These are phyloP conservation scores for Phaenicophaeus curvirostris DNA, from an alignment of 2,797 vertebrate genomes.

Conservation along the genomic window DNA sequence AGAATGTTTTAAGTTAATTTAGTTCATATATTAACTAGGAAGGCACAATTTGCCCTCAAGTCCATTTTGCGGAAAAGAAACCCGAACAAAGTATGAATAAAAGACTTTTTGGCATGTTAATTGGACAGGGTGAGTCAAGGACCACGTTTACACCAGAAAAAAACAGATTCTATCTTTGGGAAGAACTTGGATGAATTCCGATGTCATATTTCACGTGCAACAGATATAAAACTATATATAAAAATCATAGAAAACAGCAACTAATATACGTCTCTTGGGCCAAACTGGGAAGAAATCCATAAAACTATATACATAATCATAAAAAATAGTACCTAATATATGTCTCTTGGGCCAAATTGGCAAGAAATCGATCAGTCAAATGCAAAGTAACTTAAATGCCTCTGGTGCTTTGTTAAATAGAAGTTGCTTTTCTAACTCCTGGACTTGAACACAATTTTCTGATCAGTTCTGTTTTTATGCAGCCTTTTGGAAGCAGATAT, in stretches of 20 bases:
- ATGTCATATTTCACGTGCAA: background rate
- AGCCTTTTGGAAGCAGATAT: background rate
- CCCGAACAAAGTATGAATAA: background rate
- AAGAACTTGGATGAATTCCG: background rate
- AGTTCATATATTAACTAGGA: background rate
- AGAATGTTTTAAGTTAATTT: background rate
- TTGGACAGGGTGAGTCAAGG: background rate
- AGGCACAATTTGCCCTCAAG: background rate
- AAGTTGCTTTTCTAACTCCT: background rate
- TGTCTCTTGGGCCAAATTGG: background rate
- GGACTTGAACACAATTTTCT: background rate
- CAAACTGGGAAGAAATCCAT: background rate
- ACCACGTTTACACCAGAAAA: background rate
- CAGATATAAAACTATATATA: background rate
- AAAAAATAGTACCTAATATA: background rate
- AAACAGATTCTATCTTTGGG: background rate
- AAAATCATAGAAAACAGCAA: background rate
- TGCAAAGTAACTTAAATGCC: background rate
- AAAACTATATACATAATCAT: background rate
- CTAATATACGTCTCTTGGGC: background rate
- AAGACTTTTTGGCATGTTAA: background rate
- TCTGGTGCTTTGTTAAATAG: background rate
- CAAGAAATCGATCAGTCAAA: background rate
- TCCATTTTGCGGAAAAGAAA: background rate
- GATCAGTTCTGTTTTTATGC: background rate